Base-by-base conservation (phyloP, 1,140 invertebrate species). In the Centruroides sculpturatus region DNA sequence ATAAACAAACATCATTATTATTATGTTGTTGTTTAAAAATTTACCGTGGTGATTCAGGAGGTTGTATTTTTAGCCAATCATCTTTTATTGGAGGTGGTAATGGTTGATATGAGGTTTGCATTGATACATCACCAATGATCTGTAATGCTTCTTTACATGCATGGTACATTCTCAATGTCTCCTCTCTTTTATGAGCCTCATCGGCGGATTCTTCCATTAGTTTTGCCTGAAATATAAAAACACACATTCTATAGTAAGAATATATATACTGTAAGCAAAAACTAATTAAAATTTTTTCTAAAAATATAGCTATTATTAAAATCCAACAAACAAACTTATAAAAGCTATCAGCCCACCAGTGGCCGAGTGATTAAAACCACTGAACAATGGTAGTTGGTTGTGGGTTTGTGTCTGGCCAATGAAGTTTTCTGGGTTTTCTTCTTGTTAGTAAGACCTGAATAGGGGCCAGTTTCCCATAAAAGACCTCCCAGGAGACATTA, bases 201-300 rank as follows among this genome's bases (percentile, higher is more conserved):
- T 98, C 93, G 7, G 87, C 85, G 6, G 92, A 95, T 74, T 99
- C 97, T 76, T 99, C 97, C 97, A 99, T 99, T 89, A 99, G 91
- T 71, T 85, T 83, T 61, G 85, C 79, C 92, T 97, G 67, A 51
- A 70, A 66, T 23, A 23, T 23, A 63, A 62, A 54, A 55, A 41
- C 46, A 55, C 0, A 50, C 35, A 6, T 8, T 7, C 51, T 53
- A 53, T 53, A 50, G 47, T 13, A 54, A 36, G 5, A 53, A 8
- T 53, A 34, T 34, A n/a, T n/a, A 34, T 8, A 53, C 5, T 23
- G 8, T 36, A 5, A 53, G 3, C 7, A 5, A 53, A 36, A 53
- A 34, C 8, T 53, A 7, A 5, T 34, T 53, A 53, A 12, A 51
- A 51, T 51, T 51, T 34, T 51, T n/a, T n/a, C 34, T n/a, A 12